phyloP scores from a whole-genome alignment of 2,797 vertebrate species.

The Anguilla marmorata region DNA sequence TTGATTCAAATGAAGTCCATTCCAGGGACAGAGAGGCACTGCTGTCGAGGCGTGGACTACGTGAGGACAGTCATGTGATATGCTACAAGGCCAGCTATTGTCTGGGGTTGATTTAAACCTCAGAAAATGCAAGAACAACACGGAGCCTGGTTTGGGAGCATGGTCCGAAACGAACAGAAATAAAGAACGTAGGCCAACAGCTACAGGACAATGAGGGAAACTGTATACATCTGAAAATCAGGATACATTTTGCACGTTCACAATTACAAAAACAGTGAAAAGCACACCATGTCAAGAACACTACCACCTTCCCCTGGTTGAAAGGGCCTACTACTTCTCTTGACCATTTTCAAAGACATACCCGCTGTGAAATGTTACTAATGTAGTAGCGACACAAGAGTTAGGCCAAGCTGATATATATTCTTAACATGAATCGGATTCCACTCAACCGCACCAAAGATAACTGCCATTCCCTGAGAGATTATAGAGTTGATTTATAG shows the following conservation, averaged over 20 bases:
- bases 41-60: neutral
- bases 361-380: neutral
- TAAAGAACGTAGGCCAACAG: neutral
- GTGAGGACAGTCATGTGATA: neutral
- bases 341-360: neutral
- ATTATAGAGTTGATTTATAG: neutral
- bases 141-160: neutral
- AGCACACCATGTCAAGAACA: neutral
- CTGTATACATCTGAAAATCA: neutral
- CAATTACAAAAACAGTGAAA: neutral
- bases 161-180: neutral
- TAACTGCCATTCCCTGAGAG: neutral
- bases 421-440: neutral
- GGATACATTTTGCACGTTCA: neutral
- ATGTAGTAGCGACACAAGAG: neutral
- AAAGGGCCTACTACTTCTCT: neutral
- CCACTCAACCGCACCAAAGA: neutral
- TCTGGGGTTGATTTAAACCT: neutral
- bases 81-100: neutral
- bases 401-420: neutral
- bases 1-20: neutral
- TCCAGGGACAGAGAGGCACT: neutral
- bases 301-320: neutral
- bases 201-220: neutral
- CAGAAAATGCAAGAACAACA: neutral